Evolutionary conservation across 2,888 invertebrate genomes (phyloP).

Genomic region (Electrophaes corylata): DNA sequence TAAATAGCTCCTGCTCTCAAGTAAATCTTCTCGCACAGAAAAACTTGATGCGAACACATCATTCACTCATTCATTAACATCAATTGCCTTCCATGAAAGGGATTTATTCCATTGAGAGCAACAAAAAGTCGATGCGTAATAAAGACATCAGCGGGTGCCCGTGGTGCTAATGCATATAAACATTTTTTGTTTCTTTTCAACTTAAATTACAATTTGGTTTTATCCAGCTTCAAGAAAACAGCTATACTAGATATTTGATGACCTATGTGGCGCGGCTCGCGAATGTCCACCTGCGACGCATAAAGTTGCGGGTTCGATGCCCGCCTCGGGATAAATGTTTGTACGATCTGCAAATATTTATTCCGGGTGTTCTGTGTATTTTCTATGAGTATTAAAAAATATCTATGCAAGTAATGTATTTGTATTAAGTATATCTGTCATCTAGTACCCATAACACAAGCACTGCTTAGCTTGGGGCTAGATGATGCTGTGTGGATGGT

Average conservation of each 20-base stretch:
- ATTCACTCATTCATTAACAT: slow-evolving; percentile 42
- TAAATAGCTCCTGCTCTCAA: slow-evolving; percentile 17
- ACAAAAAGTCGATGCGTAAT: slow-evolving; percentile 42
- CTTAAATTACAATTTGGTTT: slow-evolving; percentile 23
- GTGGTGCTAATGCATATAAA: slow-evolving; percentile 41
- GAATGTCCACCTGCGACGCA: no score
- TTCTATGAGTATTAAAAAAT: no score
- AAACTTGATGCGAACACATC: slow-evolving; percentile 35
- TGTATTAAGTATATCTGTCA: no score
- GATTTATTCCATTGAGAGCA: slow-evolving; percentile 36
- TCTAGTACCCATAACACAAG: no score
- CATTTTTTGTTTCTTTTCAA: slow-evolving; percentile 37
- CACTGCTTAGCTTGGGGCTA: no score
- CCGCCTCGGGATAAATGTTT: no score
- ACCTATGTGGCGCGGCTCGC: no score
- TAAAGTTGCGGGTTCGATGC: no score
- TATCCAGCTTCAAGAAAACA: neutral
- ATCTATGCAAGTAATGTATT: no score
- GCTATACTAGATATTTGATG: neutral
- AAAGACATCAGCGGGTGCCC: slow-evolving; percentile 53
- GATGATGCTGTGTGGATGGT: no score
- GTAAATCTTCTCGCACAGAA: slow-evolving; percentile 31
- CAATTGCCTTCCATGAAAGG: slow-evolving; percentile 43
- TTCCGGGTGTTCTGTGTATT: no score
- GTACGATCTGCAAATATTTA: no score